A percentile compares a stretch with the other conserved stretches of the same genome.
phyloP scores from a whole-genome alignment of 2,888 invertebrate species.

The Hypomecis punctinalis region DNA sequence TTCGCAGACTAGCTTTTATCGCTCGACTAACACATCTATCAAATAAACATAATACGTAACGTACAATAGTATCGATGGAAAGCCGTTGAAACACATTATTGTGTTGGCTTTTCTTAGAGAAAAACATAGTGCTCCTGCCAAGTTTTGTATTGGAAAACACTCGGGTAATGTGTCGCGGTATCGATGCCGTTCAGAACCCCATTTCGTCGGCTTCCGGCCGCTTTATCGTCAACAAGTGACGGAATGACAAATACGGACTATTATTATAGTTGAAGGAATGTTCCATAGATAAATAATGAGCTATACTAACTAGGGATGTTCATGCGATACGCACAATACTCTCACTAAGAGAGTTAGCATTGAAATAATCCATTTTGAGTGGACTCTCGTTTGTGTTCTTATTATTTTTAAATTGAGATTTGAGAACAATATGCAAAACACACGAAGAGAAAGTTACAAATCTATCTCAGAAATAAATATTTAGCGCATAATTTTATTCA shows the following conservation, averaged over 20 bases:
- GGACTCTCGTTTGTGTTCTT: too few species aligned
- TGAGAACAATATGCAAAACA: too few species aligned
- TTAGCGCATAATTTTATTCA: too few species aligned
- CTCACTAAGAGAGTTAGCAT: too few species aligned
- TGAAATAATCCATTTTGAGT: too few species aligned
- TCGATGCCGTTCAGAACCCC: constrained; percentile 49
- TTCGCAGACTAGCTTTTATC: too few species aligned
- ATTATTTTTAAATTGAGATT: too few species aligned
- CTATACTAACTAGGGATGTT: constrained; percentile 3
- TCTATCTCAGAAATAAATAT: too few species aligned
- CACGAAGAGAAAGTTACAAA: too few species aligned
- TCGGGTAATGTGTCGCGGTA: constrained; percentile 46
- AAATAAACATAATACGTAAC: neutral
- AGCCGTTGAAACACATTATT: neutral
- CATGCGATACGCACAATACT: constrained; percentile 9
- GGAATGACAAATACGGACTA: constrained; percentile 29
- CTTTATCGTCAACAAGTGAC: constrained; percentile 33
- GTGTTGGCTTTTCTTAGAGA: constrained; percentile 12
- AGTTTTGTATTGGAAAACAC: constrained; percentile 48
- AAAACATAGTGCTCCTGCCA: constrained; percentile 41
- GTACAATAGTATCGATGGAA: neutral
- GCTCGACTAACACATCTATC: neutral
- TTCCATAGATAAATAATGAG: neutral
- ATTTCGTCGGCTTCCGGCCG: constrained; percentile 47
- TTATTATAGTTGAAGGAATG: constrained; percentile 24